These are phyloP conservation scores for Euura saliciscinereae DNA, from an alignment of 1,140 invertebrate genomes.

Conservation along the genomic window DNA sequence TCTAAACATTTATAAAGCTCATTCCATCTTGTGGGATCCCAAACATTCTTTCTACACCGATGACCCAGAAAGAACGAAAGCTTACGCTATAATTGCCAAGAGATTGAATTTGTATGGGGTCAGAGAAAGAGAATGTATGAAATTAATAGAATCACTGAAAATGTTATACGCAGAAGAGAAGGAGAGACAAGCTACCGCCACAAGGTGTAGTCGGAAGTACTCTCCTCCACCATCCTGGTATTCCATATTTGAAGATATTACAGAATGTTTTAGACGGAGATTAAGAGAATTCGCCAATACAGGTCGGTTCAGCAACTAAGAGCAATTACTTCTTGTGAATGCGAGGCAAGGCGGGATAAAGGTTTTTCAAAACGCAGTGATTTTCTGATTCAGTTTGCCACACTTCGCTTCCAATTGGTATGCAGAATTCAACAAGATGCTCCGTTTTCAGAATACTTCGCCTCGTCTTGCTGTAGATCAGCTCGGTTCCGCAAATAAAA, in stretches of 20 bases:
- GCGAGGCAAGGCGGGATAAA: neutral
- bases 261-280: neutral
- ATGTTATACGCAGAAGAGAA: neutral
- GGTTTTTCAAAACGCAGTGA: too few relatives aligned
- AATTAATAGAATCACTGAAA: constrained; percentile 2
- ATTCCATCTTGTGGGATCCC: neutral
- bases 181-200: neutral
- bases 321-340: neutral
- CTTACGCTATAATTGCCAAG: neutral
- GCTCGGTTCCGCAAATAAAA: neutral
- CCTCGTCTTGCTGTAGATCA: too few relatives aligned
- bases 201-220: neutral
- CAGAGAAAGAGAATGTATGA: neutral
- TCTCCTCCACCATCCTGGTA: neutral
- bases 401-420: too few relatives aligned
- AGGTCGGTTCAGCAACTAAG: neutral
- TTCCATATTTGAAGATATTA: neutral
- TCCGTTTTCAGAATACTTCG: too few relatives aligned
- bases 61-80: neutral
- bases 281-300: neutral
- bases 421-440: too few relatives aligned
- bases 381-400: too few relatives aligned
- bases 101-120: neutral
- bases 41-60: neutral
- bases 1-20: neutral